Evolutionary conservation across 2,113 vertebrate species (phyloP), one percentile per base, ranked within the genome.

Genomic region (Lepidothrix coronata): DNA sequence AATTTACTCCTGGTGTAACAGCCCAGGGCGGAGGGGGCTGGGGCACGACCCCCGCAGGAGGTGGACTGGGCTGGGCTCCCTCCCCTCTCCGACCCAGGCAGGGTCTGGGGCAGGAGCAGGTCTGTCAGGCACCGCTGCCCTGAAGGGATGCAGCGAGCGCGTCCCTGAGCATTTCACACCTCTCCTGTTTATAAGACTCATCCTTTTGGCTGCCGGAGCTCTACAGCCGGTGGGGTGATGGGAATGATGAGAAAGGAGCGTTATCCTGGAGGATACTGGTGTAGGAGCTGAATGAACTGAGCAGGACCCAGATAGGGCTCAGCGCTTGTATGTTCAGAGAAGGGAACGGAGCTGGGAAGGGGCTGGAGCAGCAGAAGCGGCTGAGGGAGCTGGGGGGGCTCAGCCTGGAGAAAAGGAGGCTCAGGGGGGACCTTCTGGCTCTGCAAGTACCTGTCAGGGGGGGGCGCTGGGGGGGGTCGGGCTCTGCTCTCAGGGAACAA

Each of bases 321-420:
- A n/a, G 3, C 6, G 2, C n/a, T 7, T 28, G 14, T 16, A 3
- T 2, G 9, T n/a, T 11, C 80, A 46, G 51, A 3, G 59, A 0
- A 66, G 33, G 37, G 27, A 57, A 44, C 0, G 1, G 33, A 13
- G 23, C 5, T 52, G 68, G 59, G 31, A 59, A 89, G 68, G 59
- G 77, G 2, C 12, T 59, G 86, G 52, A 81, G 61, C 22, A 28
- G 49, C 66, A 73, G 68, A 5, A 81, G 51, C 0, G 2, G 44
- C 59, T 59, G 59, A 52, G 19, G 31, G 44, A 81, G 44, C 77
- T 59, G 77, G 59, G 31, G 44, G 85, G 61, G 77, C 52, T 81
- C 27, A 71, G 65, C 43, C 62, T 63, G 88, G 79, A 71, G 12
- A 3, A 71, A 35, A 84, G 72, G 65, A 76, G 71, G 11, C 55